Conservation (phyloP, 2,888 invertebrate species). For the Entomobrya multifasciata region DNA sequence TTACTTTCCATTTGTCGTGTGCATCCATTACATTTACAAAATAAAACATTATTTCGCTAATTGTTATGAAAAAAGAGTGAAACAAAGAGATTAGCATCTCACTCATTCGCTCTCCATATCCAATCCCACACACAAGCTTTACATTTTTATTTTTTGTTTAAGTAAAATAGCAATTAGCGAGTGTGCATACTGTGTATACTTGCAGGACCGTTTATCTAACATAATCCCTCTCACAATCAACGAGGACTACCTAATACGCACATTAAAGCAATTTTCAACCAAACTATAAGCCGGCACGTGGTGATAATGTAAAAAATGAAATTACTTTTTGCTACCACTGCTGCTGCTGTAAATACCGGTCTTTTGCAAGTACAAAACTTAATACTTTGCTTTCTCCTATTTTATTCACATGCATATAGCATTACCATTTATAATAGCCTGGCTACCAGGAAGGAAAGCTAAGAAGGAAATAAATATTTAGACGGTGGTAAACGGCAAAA, state of each 20-base stretch:
- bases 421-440: too few species aligned
- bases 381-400: not conserved
- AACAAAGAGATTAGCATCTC: conserved; percentile 36
- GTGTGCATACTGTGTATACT: conserved; percentile 5
- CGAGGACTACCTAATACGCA: not conserved
- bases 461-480: conserved; percentile 14
- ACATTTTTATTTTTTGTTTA: not conserved
- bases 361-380: not conserved
- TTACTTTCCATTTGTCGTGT: too few species aligned
- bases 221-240: conserved; percentile 23
- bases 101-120: too few species aligned
- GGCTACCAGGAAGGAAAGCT: not conserved
- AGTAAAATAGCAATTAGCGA: conserved; percentile 40
- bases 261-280: too few species aligned
- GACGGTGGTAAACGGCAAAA: too few species aligned
- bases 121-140: too few species aligned
- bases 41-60: conserved; percentile 37
- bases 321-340: too few species aligned
- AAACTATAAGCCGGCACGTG: too few species aligned
- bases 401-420: too few species aligned
- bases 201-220: not conserved
- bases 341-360: too few species aligned
- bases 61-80: conserved; percentile 28
- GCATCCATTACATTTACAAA: too few species aligned
- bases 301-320: too few species aligned